Conservation (phyloP, 2,888 invertebrate genomes). For the Arctia plantaginis region DNA sequence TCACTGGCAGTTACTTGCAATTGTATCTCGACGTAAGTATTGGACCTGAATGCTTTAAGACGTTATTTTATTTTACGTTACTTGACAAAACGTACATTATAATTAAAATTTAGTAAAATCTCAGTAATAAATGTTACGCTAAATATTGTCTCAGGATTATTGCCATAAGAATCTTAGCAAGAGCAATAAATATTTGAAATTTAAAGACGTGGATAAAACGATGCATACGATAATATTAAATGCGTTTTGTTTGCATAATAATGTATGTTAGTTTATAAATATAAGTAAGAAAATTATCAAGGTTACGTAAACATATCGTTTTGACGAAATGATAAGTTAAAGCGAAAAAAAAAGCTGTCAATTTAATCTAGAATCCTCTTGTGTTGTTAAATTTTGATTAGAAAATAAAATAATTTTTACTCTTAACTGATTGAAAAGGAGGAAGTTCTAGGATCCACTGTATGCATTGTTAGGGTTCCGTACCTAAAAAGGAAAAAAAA, state of each 20-base stretch:
- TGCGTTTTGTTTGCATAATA: neutral
- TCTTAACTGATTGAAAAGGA: no score
- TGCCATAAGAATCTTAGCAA: neutral
- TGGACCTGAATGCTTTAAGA: neutral
- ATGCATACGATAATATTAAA: neutral
- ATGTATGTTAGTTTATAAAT: neutral
- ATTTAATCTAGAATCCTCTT: neutral
- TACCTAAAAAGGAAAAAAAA: no score
- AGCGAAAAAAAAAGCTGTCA: neutral
- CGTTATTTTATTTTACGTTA: neutral
- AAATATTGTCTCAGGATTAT: neutral
- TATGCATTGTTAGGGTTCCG: no score
- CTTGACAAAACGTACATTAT: neutral
- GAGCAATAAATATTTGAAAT: neutral
- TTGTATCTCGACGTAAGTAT: slow-evolving; percentile 88
- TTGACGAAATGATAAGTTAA: neutral
- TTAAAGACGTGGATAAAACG: neutral
- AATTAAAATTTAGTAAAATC: neutral
- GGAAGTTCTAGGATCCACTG: no score
- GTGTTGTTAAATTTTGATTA: neutral
- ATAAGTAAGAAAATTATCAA: neutral
- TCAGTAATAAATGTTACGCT: neutral
- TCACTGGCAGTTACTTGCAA: slow-evolving; percentile 90
- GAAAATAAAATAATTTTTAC: no score
- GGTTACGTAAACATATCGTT: neutral